A percentile compares a stretch with the other conserved stretches of the same genome.
Conservation (phyloP, 2,113 vertebrate species). For the Nothocercus julius region DNA sequence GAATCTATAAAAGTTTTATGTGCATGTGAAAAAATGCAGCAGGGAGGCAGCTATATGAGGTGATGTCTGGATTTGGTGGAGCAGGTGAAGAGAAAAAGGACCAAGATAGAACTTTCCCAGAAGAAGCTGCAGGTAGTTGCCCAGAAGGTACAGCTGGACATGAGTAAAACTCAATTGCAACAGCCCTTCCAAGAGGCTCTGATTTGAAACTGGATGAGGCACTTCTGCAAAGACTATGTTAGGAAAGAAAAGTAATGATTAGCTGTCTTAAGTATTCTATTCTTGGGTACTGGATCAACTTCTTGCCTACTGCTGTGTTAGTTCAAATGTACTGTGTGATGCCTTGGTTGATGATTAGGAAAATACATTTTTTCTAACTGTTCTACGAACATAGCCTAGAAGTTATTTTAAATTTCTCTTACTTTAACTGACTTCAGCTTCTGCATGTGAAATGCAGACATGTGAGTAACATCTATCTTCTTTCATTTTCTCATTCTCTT, state of each 20-base stretch:
- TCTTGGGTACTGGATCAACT: neutral
- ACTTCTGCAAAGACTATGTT: neutral
- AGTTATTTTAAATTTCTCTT: neutral
- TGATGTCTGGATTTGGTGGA: neutral
- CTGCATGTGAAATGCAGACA: neutral
- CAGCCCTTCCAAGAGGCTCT: neutral
- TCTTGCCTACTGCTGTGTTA: rapidly evolving
- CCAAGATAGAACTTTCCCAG: neutral
- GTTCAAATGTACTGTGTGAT: neutral
- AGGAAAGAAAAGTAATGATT: neutral
- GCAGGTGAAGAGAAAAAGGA: neutral
- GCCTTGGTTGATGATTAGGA: neutral
- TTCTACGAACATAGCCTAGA: neutral
- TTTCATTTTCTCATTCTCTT: neutral
- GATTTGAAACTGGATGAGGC: neutral
- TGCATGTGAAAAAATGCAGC: neutral
- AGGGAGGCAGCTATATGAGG: neutral
- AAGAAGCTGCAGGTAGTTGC: neutral
- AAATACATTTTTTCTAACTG: neutral
- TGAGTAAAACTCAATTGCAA: neutral
- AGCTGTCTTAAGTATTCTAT: neutral
- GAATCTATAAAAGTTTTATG: neutral
- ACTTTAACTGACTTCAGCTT: neutral
- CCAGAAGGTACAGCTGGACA: neutral
- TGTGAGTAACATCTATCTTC: neutral